Evolutionary conservation across 2,888 invertebrate genomes (phyloP), one percentile per base, ranked within the genome.

Genomic region (Desoria tigrina): DNA sequence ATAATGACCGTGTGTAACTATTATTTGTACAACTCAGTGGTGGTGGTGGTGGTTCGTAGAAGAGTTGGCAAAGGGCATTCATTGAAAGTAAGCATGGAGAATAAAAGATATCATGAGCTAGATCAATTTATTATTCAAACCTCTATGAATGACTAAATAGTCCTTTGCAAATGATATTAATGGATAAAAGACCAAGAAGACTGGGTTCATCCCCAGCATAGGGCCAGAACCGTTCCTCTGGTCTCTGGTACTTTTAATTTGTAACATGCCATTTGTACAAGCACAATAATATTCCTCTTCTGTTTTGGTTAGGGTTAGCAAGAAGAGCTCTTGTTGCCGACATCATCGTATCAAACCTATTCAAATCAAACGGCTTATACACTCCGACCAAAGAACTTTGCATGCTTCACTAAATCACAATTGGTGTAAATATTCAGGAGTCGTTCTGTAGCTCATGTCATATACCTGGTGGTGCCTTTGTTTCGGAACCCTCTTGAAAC

Each of bases 61-160:
- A n/a, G n/a, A n/a, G 51, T 14, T 18, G 16, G 51, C 51, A 21
- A 55, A 55, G 55, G 55, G 55, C 28, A 55, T 55, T 55, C 55
- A 55, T 55, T 28, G 28, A 18, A 37, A 57, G n/a, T 18, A 16
- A 27, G 18, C 42, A 16, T 26, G 16, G 6, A 55, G 55, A 11
- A 32, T n/a, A 55, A 55, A 55, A 32, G 37, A 51, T 57, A 68
- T 68, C 62, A 69, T 63, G 65, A 61, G 61, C 63, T 57, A 53
- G 53, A 61, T 72, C 69, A 67, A 72, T 74, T 74, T 69, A 74
- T 74, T 72, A 74, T 74, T 72, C 67, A 74, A 71, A 69, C 57
- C 65, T 71, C 71, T 68, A 72, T 74, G 74, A 73, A 74, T 74
- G 71, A 68, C 68, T 71, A 74, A 73, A 73, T 74, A 73, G 70